A percentile compares a stretch with the other conserved stretches of the same genome.
These are phyloP conservation scores for Ornithoptera priamus DNA, from an alignment of 2,888 invertebrate species.

Conservation along the genomic window DNA sequence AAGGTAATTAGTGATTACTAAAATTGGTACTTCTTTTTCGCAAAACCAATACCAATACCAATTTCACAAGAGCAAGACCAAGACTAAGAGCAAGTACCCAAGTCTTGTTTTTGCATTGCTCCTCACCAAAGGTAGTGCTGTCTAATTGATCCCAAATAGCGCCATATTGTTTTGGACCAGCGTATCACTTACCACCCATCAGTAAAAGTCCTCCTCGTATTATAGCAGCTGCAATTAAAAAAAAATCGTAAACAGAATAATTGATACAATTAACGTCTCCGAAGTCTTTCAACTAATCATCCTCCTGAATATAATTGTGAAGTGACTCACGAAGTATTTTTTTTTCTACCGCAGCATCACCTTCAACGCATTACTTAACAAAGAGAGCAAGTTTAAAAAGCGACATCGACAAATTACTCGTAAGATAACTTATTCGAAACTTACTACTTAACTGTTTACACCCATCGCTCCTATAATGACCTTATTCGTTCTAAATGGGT, in stretches of 20 bases:
- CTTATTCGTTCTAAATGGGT: constrained; percentile 74
- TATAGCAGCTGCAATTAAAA: too few relatives aligned
- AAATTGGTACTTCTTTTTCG: too few relatives aligned
- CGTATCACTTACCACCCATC: too few relatives aligned
- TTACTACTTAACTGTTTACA: constrained; percentile 15
- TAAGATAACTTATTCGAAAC: constrained; percentile 16
- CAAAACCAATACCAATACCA: too few relatives aligned
- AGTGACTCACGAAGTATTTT: background rate
- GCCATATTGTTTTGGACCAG: too few relatives aligned
- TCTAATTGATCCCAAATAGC: too few relatives aligned
- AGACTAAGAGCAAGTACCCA: too few relatives aligned
- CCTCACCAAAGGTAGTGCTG: too few relatives aligned
- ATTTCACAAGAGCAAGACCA: too few relatives aligned
- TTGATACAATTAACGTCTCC: background rate
- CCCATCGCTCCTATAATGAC: constrained; percentile 55
- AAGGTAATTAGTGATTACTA: too few relatives aligned
- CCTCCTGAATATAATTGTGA: background rate
- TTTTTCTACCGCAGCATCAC: background rate
- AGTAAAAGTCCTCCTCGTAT: too few relatives aligned
- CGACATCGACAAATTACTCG: constrained; percentile 21
- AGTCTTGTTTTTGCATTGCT: too few relatives aligned
- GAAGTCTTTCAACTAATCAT: background rate
- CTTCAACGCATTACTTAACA: background rate
- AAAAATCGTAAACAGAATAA: background rate
- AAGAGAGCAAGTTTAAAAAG: constrained; percentile 13